Percentiles rank a stretch among this genome's conserved stretches.
Evolutionary conservation across 2,797 vertebrate genomes (phyloP).

Genomic region (Sandelia bainsii): DNA sequence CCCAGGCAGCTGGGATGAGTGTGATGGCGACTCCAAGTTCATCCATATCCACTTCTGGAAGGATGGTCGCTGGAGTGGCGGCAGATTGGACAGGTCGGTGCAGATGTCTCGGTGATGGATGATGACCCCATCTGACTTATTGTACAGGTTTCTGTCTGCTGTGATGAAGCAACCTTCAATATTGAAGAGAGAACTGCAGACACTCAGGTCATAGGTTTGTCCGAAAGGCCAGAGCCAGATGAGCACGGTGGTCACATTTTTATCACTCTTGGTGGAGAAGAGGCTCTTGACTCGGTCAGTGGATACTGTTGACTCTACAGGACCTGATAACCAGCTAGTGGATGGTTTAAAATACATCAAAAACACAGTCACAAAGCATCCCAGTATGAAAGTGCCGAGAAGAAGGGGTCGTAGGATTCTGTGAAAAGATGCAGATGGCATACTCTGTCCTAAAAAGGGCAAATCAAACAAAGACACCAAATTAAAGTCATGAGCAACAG

Average conservation of each 20-base stretch:
- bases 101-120: slow-evolving; percentile 96
- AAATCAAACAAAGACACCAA: slow-evolving; percentile 18
- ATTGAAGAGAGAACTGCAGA: slow-evolving; percentile 92
- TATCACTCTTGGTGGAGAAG: slow-evolving; percentile 90
- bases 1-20: slow-evolving; percentile 92
- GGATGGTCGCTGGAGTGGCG: slow-evolving; percentile 89
- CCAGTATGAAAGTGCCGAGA: slow-evolving; percentile 91
- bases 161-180: slow-evolving; percentile 95
- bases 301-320: slow-evolving; percentile 92
- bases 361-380: slow-evolving; percentile 96
- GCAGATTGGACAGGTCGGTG: slow-evolving; percentile 95
- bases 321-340: slow-evolving; percentile 93
- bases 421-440: slow-evolving; percentile 95
- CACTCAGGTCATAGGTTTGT: slow-evolving; percentile 92
- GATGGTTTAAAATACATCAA: slow-evolving; percentile 98
- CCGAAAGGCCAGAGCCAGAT: slow-evolving; percentile 99
- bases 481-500: slow-evolving; percentile 29
- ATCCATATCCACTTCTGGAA: slow-evolving; percentile 99
- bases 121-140: slow-evolving; percentile 93
- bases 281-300: slow-evolving; percentile 92
- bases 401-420: slow-evolving; percentile 97
- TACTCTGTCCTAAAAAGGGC: slow-evolving; percentile 91
- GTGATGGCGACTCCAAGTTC: slow-evolving; percentile 97
- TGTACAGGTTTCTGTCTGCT: slow-evolving; percentile 93
- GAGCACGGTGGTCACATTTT: slow-evolving; percentile 93